A percentile compares a stretch with the other conserved stretches of the same genome.
Evolutionary conservation across 2,113 vertebrate genomes (phyloP).

Genomic region (Mellivora capensis): DNA sequence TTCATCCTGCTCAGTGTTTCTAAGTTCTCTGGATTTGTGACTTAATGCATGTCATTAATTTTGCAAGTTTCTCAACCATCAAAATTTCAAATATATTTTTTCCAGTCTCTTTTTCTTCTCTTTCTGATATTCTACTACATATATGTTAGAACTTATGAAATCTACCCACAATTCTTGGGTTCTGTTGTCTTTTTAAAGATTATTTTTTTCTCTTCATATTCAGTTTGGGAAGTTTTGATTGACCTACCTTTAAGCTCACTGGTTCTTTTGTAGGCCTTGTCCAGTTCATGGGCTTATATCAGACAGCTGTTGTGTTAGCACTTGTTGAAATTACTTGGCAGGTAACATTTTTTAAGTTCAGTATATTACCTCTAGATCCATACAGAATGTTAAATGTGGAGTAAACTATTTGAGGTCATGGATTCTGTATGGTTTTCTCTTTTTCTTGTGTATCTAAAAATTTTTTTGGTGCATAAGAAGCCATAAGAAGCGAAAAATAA

Average conservation of each 20-base stretch:
- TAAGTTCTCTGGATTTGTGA: not conserved
- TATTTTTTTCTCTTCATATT: not conserved
- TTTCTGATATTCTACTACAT: not conserved
- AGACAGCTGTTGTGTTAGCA: not conserved
- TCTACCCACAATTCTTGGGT: not conserved
- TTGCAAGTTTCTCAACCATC: not conserved
- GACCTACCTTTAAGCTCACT: not conserved
- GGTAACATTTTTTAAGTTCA: not conserved
- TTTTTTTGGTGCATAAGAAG: not conserved
- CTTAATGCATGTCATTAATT: not conserved
- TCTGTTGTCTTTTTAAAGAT: not conserved
- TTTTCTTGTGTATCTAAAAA: not conserved
- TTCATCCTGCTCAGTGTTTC: not conserved
- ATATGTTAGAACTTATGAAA: not conserved
- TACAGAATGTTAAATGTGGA: not conserved
- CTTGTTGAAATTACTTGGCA: not conserved
- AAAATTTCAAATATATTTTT: not conserved
- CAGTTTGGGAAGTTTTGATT: not conserved
- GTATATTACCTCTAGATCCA: not conserved
- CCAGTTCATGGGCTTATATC: not conserved
- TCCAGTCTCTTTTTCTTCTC: not conserved
- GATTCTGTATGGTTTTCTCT: not conserved
- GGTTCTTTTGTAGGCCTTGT: not conserved
- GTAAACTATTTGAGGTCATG: not conserved
- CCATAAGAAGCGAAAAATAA: not conserved